Evolutionary conservation across 2,888 invertebrate species (phyloP).

Genomic region (Conchocele bisecta): DNA sequence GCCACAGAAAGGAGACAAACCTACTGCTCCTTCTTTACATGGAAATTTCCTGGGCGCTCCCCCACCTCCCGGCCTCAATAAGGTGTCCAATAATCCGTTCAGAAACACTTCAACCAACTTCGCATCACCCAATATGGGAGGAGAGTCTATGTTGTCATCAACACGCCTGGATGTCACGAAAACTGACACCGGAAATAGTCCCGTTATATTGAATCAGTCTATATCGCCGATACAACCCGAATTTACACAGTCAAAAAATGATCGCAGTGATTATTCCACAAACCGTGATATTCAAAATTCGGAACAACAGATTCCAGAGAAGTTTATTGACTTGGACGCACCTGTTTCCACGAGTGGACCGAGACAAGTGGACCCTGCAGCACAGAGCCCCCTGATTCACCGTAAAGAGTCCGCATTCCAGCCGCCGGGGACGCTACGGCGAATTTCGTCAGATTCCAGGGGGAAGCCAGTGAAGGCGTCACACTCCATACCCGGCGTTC

Average conservation of each 20-base stretch:
- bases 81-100: conserved; percentile 61
- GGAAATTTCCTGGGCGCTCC: conserved; percentile 18
- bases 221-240: conserved; percentile 49
- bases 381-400: conserved; percentile 64
- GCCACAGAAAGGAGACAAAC: conserved; percentile 1
- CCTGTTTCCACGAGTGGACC: conserved; percentile 29
- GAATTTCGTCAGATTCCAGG: conserved; percentile 31
- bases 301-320: neutral
- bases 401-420: conserved; percentile 68
- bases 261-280: conserved; percentile 13
- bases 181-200: conserved; percentile 46
- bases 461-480: conserved; percentile 49
- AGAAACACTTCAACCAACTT: conserved; percentile 43
- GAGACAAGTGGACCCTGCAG: conserved; percentile 18
- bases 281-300: conserved; percentile 8
- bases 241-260: conserved; percentile 10
- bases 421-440: conserved; percentile 48
- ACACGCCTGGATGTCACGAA: conserved; percentile 49
- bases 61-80: conserved; percentile 14
- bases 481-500: conserved; percentile 44
- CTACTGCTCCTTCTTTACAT: conserved; percentile 36
- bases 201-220: conserved; percentile 47
- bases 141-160: conserved; percentile 43
- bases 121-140: conserved; percentile 5
- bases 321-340: conserved; percentile 31